Percentiles rank a stretch among this genome's conserved stretches.
phyloP scores from a whole-genome alignment of 2,797 vertebrate species.

The Syngnathus rostellatus region DNA sequence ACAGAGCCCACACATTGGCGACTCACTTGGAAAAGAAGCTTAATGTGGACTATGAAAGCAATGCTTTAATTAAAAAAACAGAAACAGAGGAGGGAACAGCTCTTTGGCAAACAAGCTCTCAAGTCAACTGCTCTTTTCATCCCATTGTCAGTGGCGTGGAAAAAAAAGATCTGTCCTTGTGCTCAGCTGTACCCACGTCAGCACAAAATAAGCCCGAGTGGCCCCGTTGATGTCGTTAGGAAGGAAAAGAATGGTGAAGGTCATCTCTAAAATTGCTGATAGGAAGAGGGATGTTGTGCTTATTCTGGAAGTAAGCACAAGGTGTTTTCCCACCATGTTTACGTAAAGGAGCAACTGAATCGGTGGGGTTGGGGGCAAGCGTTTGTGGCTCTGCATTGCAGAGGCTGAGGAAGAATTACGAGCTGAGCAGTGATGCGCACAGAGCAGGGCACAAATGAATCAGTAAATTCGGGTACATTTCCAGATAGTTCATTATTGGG shows the following conservation, averaged over 20 bases:
- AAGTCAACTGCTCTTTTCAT: conserved; percentile 6
- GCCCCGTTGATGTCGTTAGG: conserved; percentile 15
- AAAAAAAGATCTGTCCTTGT: neutral
- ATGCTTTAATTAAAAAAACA: neutral
- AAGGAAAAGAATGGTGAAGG: conserved; percentile 18
- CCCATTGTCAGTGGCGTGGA: neutral
- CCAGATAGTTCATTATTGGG: neutral
- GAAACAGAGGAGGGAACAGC: neutral
- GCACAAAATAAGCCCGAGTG: neutral
- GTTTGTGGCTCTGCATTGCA: conserved; percentile 64
- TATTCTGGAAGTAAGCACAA: neutral
- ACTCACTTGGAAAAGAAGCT: conserved; percentile 2
- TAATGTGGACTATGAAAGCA: neutral
- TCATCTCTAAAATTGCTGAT: conserved; percentile 11
- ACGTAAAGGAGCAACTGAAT: conserved; percentile 17
- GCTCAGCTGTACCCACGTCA: neutral
- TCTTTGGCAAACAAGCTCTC: neutral
- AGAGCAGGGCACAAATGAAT: conserved; percentile 6
- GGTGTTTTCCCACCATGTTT: conserved; percentile 20
- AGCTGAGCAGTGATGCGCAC: conserved; percentile 48
- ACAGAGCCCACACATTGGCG: conserved; percentile 25
- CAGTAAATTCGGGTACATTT: neutral
- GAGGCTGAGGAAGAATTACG: conserved; percentile 62
- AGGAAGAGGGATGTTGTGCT: neutral
- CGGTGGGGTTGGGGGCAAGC: conserved; percentile 18